Base-by-base conservation (phyloP, 2,888 invertebrate species). In the Rhagonycha lutea region DNA sequence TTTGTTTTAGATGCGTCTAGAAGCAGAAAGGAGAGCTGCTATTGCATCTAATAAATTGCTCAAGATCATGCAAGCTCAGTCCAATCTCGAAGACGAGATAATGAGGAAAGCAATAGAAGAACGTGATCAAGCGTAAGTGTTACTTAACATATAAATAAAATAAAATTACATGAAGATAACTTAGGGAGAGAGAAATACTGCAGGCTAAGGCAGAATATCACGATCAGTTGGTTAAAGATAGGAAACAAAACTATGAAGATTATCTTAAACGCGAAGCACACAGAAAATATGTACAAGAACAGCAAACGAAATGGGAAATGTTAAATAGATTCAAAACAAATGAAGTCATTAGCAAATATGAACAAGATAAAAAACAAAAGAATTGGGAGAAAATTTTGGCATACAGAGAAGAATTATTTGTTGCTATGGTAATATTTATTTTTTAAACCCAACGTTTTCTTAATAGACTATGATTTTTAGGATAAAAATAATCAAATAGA, bases 261-360 rank as follows among this genome's bases (percentile, higher is more conserved):
- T 88, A 88, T 60, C 68, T 85, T 12, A 86, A 86, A 26, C 79
- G 81, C 18, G 85, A 87, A 23, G 80, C 83, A 71, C 78, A 86
- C 79, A 86, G 83, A 83, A 85, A 88, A 81, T 82, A 79, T 12
- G 87, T 88, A 11, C 87, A 90, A 81, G 83, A 87, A 78, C 90
- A 90, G 78, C 81, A 86, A 80, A 84, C 86, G 60, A 89, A 89
- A 82, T 91, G 91, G 90, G 89, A 90, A 76, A 86, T 91, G 81
- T 86, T 91, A 85, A 91, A 91, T 81, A 89, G 91, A 77, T 90
- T 90, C 81, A 91, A 91, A 83, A 89, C 89, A 70, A 83, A 83
- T 3, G 91, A 91, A 82, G 80, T 89, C 0, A 86, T 88, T 72
- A 86, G 89, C 28, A 88, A 89, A 0, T 90, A 87, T 82, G 84